Evolutionary conservation across 2,888 invertebrate species (phyloP).

Genomic region (Eupithecia centaureata): DNA sequence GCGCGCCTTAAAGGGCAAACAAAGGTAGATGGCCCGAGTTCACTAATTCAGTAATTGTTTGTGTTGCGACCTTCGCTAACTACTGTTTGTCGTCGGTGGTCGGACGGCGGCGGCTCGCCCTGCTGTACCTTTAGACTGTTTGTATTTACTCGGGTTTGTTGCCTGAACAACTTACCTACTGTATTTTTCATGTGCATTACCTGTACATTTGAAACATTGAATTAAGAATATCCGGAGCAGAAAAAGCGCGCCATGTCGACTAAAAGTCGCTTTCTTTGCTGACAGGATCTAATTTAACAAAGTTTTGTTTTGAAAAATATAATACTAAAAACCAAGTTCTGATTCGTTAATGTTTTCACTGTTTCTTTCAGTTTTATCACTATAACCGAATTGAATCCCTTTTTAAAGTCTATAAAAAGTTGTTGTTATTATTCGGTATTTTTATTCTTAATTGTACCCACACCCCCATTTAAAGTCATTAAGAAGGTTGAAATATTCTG

Average conservation of each 20-base stretch:
- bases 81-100: slow-evolving; percentile 5
- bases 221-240: background rate
- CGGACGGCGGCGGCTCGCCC: background rate
- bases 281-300: too few species aligned
- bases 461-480: background rate
- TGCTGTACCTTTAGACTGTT: background rate
- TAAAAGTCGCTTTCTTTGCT: too few species aligned
- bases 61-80: slow-evolving; percentile 10
- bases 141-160: background rate
- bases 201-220: background rate
- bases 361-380: too few species aligned
- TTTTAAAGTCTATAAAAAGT: background rate
- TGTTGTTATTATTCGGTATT: background rate
- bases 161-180: background rate
- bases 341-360: too few species aligned
- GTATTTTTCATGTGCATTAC: background rate
- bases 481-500: background rate
- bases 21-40: background rate
- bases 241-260: too few species aligned
- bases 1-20: background rate
- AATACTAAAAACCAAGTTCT: too few species aligned
- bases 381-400: too few species aligned
- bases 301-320: too few species aligned
- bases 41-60: slow-evolving; percentile 3
- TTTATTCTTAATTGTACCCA: background rate